Evolutionary conservation across 2,113 vertebrate genomes (phyloP), one percentile per base, ranked within the genome.

Genomic region (Falco punctatus): DNA sequence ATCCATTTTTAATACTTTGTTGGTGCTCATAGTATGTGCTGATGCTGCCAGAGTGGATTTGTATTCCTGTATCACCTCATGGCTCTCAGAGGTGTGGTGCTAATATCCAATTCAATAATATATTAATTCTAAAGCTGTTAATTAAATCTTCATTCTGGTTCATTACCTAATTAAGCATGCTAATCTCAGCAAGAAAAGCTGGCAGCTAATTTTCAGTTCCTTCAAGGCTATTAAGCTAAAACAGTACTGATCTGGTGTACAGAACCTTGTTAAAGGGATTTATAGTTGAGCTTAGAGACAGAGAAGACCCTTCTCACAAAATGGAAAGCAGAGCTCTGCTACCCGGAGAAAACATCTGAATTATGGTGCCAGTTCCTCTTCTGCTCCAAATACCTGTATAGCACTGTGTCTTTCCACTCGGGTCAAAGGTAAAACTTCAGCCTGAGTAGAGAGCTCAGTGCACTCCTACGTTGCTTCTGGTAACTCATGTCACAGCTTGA

Each of bases 71-170:
- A 58, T 57, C 17, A 0, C 72, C 69, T 82, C 52, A 14, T 61
- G 81, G 84, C 54, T 96, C 66, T 57, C 27, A 14, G 4, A 71
- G 94, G 93, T 19, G 94, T 95, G 93, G 92, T 14, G 71, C 62
- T 59, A 17, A 66, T 33, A 62, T 35, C 49, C 57, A 71, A 40
- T 78, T 93, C 75, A 92, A 87, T 69, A 65, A 42, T 21, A 58
- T 77, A 69, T 77, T 94, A 79, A 88, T 83, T 92, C 35, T 72
- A 42, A 69, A 72, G 74, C 84, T 54, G 55, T 94, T 91, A 61
- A 97, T 96, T 97, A 96, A 88, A 82, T 40, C 48, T 64, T 72
- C 65, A 72, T 85, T 86, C 42, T 71, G 10, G 32, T 54, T 81
- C 78, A 21, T 95, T 91, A 70, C 30, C 10, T 78, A 67, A 92